Conservation (phyloP, 2,888 invertebrate species). For the Metalampra italica region DNA sequence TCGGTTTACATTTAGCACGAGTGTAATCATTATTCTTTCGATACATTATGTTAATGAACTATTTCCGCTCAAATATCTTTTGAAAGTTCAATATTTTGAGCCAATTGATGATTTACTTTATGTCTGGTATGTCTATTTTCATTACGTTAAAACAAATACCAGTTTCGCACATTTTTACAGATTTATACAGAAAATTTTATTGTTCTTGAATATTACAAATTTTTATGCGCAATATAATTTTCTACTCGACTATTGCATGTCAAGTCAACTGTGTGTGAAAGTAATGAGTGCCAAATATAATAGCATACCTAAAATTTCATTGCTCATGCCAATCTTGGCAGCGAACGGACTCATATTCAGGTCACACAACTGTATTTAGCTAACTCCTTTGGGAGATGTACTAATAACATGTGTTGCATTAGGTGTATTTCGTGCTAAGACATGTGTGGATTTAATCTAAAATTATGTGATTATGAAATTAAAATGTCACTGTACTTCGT, state of each 20-base stretch:
- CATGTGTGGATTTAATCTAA: constrained; percentile 3
- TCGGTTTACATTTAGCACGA: constrained; percentile 4
- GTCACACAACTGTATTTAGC: constrained; percentile 43
- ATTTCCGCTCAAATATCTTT: background rate
- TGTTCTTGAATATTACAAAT: background rate
- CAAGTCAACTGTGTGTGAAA: constrained; percentile 3
- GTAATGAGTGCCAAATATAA: constrained; percentile 29
- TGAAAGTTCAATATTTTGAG: background rate
- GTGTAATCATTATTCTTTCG: background rate
- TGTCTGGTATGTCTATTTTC: background rate
- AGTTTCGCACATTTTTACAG: background rate
- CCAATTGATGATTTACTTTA: background rate
- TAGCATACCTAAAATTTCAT: constrained; percentile 32
- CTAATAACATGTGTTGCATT: background rate
- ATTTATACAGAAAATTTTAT: too few relatives aligned
- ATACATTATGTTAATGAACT: background rate
- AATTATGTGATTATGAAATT: background rate
- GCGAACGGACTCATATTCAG: constrained; percentile 47
- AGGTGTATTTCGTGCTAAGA: background rate
- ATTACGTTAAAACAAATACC: too few relatives aligned
- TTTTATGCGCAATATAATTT: background rate
- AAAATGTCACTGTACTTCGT: constrained; percentile 1
- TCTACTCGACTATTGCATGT: background rate
- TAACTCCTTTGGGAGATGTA: constrained; percentile 24
- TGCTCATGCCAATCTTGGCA: constrained; percentile 57